These are phyloP conservation scores for Cloeon dipterum DNA, from an alignment of 2,888 invertebrate species.

Conservation along the genomic window DNA sequence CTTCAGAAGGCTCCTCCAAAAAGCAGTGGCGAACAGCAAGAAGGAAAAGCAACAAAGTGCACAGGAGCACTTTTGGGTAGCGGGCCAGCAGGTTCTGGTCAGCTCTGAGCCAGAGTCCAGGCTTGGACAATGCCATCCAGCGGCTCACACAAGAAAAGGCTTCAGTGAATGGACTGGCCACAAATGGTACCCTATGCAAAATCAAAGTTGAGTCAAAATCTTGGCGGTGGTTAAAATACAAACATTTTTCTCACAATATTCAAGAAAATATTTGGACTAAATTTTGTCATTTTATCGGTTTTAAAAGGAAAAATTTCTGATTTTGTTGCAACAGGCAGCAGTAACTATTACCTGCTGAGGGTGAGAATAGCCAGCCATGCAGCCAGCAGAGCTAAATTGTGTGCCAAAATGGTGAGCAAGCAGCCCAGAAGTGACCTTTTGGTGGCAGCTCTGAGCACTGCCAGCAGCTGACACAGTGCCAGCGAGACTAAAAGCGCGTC, in stretches of 20 bases:
- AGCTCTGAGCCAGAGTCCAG: slow-evolving; percentile 12
- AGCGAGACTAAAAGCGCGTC: slow-evolving; percentile 23
- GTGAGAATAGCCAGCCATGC: slow-evolving; percentile 21
- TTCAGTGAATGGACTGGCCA: neutral
- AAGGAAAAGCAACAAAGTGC: slow-evolving; percentile 11
- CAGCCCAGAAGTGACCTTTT: neutral
- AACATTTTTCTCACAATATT: no score
- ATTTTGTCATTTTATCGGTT: no score
- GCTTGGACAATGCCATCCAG: slow-evolving; percentile 14
- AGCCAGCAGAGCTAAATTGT: slow-evolving; percentile 19
- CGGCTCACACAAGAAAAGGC: slow-evolving; percentile 14
- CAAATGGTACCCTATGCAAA: neutral
- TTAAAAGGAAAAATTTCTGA: slow-evolving; percentile 13
- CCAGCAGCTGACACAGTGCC: slow-evolving; percentile 19
- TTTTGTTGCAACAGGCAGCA: slow-evolving; percentile 18
- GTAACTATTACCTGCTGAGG: no score
- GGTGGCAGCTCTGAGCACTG: slow-evolving; percentile 18
- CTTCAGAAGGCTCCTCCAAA: slow-evolving; percentile 5
- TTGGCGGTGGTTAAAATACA: no score
- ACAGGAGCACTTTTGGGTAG: slow-evolving; percentile 12
- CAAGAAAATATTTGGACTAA: no score
- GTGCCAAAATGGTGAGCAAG: slow-evolving; percentile 16
- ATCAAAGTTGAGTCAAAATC: no score
- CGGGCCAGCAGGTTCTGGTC: slow-evolving; percentile 11
- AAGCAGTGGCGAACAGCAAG: neutral